Evolutionary conservation across 2,113 vertebrate species (phyloP), one percentile per base, ranked within the genome.

Genomic region (Macaca mulatta): DNA sequence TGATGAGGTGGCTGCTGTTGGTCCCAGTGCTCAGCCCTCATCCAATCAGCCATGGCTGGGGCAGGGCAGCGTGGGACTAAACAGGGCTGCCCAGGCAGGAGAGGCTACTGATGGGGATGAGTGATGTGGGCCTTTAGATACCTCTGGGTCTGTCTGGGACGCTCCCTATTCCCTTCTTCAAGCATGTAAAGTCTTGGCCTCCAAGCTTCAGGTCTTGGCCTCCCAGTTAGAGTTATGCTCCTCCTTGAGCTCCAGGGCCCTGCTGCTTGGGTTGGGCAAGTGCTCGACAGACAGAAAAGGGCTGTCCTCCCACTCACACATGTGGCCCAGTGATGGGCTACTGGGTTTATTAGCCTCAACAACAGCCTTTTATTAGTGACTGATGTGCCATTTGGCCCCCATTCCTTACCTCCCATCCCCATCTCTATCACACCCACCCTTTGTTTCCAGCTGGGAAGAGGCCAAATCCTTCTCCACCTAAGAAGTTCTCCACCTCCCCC

Each of bases 381-480:
- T 43, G 83, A 94, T 93, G 77, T 78, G 83, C 84, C 95, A 81
- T 97, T 97, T 97, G 92, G 95, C 67, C 52, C 27, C 50, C 43
- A 45, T 11, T 72, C n/a, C 20, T 43, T 45, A n/a, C 50, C 23
- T n/a, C n/a, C 48, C 40, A 35, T 43, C 40, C 45, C 57, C 64
- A 52, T 10, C 50, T 79, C 90, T 57, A 48, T 93, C 90, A 97
- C 55, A 79, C n/a, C 64, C 12, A 38, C 35, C 27, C 90, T 93
- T 97, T 78, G 64, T 88, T 90, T 92, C 88, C 90, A 50, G 57
- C 57, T 95, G 35, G 89, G 59, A 90, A 88, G 89, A 75, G 67
- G 85, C n/a, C 45, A n/a, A 69, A 12, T 59, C 67, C 40, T 84
- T 89, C 81, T 81, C 78, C 5, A 55, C 11, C n/a, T 40, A 23